phyloP scores from a whole-genome alignment of 1,140 invertebrate species.

The Holotrichia oblita region DNA sequence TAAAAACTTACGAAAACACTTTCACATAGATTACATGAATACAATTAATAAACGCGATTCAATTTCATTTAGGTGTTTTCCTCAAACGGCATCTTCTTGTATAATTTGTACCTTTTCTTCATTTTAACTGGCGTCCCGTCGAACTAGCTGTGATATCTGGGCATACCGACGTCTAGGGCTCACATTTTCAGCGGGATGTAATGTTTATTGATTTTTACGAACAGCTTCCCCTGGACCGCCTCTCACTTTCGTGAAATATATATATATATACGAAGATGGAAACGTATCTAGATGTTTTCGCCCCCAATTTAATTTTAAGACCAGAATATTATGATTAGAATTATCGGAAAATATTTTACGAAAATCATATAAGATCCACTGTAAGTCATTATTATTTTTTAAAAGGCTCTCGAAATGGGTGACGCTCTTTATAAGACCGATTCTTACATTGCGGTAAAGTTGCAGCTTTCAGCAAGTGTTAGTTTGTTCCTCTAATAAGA shows the following conservation, averaged over 20 bases:
- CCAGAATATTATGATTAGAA: conserved; percentile 17
- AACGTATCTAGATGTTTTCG: not conserved
- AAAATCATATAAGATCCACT: not conserved
- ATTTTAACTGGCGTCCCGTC: not conserved
- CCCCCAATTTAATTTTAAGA: not conserved
- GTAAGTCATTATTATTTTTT: not conserved
- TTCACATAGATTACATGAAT: too few species aligned
- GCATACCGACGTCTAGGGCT: not conserved
- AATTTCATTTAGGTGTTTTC: not conserved
- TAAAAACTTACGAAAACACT: not conserved
- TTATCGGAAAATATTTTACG: conserved; percentile 20
- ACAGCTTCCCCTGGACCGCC: conserved; percentile 25
- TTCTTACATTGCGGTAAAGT: too few species aligned
- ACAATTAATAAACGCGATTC: not conserved
- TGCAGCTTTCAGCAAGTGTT: not conserved
- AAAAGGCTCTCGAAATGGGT: not conserved
- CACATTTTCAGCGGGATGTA: not conserved
- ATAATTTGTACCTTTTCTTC: conserved; percentile 17
- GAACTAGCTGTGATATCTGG: not conserved
- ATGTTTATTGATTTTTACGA: conserved; percentile 10
- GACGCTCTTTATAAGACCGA: not conserved
- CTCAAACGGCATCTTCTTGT: not conserved
- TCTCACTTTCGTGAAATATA: too few species aligned
- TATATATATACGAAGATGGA: too few species aligned
- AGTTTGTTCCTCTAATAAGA: not conserved